Evolutionary conservation across 2,797 vertebrate species (phyloP), one percentile per base, ranked within the genome.

Genomic region (Spinus pinus): DNA sequence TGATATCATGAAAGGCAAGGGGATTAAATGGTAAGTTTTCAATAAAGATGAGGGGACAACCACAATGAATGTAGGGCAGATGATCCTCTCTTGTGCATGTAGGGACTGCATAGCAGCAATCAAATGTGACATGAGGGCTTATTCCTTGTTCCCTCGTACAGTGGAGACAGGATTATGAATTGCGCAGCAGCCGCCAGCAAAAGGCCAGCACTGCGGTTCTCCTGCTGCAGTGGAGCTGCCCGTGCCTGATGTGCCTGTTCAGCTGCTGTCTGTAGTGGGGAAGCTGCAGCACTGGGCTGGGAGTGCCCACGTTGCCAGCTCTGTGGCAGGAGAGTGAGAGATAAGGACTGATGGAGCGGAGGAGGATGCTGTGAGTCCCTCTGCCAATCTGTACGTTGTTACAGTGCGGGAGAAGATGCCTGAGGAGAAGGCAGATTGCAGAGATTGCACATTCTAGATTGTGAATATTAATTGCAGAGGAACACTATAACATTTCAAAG

Each of bases 21-120:
- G 74, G 65, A 86, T 95, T 90, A 90, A 84, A 70, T 39, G 39
- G 60, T 75, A 60, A 80, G 19, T 88, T 93, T 94, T 84, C 88
- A 86, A 8, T 96, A 86, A 78, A 94, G 85, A 50, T 91, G 88
- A 91, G 30, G 19, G 58, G 80, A 58, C 57, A 73, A 25, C 30
- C 44, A 42, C 44, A 56, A 22, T 33, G 42, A 51, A 49, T 25
- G 56, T 39, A 73, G 67, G 79, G 60, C 73, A 79, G 79, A 72
- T 51, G 64, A 54, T 81, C 69, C 67, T 83, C 61, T 82, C 33
- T 51, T 70, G 49, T 88, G 75, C 31, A 3, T 22, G 37, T 46
- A 86, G 90, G 41, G 46, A 71, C 82, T 91, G 65, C 49, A 19
- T 11, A 65, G 66, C 81, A 81, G 66, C 81, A 71, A 13, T 81